Percentiles rank a stretch among this genome's conserved stretches.
Conservation (phyloP, 2,888 invertebrate species). For the Ctenicera cuprea region DNA sequence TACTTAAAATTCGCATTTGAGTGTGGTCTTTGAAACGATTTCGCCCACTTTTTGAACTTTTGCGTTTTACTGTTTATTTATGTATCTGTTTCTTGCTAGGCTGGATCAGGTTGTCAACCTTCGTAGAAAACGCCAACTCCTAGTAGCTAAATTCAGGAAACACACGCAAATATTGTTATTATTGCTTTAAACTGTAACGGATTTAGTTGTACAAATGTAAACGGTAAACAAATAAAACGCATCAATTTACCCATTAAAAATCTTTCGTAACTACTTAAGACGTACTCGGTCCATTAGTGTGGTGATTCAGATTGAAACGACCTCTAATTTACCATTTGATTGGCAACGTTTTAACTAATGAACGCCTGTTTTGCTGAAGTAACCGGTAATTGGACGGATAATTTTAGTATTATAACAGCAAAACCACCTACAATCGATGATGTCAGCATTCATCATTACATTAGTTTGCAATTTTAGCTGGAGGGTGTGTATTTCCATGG, state of each 20-base stretch:
- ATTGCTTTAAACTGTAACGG: slow-evolving; percentile 14
- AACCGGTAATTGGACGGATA: slow-evolving; percentile 29
- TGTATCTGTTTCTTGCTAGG: neutral
- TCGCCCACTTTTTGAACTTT: slow-evolving; percentile 27
- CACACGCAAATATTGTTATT: neutral
- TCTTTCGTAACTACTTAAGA: neutral
- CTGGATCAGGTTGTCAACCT: slow-evolving; percentile 16
- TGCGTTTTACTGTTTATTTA: neutral
- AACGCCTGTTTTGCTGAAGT: slow-evolving; percentile 6
- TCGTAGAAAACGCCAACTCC: neutral
- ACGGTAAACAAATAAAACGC: neutral
- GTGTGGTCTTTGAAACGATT: slow-evolving; percentile 11
- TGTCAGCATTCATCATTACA: slow-evolving; percentile 36
- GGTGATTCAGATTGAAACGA: neutral
- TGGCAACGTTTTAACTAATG: neutral
- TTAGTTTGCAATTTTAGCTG: neutral
- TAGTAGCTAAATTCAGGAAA: neutral
- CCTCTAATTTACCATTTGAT: neutral
- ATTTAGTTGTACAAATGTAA: slow-evolving; percentile 6
- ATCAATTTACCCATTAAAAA: neutral
- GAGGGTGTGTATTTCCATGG: slow-evolving; percentile 31
- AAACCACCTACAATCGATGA: slow-evolving; percentile 45
- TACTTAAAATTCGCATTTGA: slow-evolving; percentile 3
- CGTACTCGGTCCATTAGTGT: neutral
- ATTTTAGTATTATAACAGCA: slow-evolving; percentile 28